Conservation (phyloP, 2,797 vertebrate species). For the Monodelphis domestica region DNA sequence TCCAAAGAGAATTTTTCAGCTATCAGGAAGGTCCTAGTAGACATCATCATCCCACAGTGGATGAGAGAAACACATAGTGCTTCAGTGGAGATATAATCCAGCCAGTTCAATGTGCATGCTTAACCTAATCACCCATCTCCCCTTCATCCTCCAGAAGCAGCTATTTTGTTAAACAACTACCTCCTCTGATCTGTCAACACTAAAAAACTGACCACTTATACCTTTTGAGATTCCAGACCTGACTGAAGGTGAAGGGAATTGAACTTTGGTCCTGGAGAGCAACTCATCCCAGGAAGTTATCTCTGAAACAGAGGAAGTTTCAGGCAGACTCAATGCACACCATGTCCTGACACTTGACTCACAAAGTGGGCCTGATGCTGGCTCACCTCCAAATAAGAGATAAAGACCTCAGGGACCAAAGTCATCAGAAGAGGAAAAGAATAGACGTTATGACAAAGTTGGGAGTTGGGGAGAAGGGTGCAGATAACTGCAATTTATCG, state of each 20-base stretch:
- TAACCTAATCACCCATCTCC: conserved; percentile 78
- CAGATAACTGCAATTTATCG: background rate
- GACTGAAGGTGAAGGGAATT: conserved; percentile 80
- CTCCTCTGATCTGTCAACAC: conserved; percentile 86
- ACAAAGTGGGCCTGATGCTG: conserved; percentile 86
- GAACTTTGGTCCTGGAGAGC: conserved; percentile 83
- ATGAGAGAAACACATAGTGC: background rate
- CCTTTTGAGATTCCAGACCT: conserved; percentile 80
- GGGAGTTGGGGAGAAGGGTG: fast-evolving
- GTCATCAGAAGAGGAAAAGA: conserved; percentile 76
- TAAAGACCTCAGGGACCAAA: conserved; percentile 67
- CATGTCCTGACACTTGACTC: conserved; percentile 87
- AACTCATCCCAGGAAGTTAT: conserved; percentile 81
- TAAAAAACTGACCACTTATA: conserved; percentile 69
- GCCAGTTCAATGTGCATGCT: conserved; percentile 59
- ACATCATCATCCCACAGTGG: background rate
- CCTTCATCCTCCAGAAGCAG: conserved; percentile 80
- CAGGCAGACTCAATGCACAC: conserved; percentile 82
- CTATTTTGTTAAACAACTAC: conserved; percentile 77
- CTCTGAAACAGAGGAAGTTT: conserved; percentile 82
- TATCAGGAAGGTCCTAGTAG: background rate
- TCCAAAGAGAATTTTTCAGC: background rate
- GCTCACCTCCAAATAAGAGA: conserved; percentile 82
- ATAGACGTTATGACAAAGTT: conserved; percentile 46
- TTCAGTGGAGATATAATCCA: conserved; percentile 19